Percentiles rank a stretch among this genome's conserved stretches.
These are phyloP conservation scores for Turritopsis rubra DNA, from an alignment of 30 jellyfish, hydroid and myxozoan genomes.

Conservation along the genomic window DNA sequence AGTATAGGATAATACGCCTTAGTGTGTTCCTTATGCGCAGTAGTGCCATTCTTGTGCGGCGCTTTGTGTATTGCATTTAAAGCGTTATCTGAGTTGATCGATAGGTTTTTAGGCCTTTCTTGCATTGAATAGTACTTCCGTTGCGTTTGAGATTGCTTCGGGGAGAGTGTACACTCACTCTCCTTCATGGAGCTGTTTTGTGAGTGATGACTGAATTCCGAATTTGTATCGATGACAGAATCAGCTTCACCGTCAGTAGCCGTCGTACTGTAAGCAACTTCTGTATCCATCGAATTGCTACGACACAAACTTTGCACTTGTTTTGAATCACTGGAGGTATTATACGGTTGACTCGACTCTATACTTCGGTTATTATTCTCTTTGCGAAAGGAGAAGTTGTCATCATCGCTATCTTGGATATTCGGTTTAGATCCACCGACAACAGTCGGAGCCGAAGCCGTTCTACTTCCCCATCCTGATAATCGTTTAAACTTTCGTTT, in stretches of 20 bases:
- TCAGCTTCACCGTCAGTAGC: constrained; percentile 50
- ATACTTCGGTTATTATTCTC: neutral
- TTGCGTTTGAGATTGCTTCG: neutral
- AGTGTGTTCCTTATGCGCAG: constrained; percentile 7
- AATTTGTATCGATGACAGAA: constrained; percentile 25
- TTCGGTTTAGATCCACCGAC: constrained; percentile 76
- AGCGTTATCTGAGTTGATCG: neutral
- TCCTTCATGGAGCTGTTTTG: constrained; percentile 33
- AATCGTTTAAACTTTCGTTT: constrained; percentile 65
- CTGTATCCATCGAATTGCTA: constrained; percentile 1
- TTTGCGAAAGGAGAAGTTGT: neutral
- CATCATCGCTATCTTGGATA: constrained; percentile 32
- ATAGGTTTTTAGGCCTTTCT: neutral
- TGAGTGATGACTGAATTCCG: constrained; percentile 37
- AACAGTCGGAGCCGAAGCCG: constrained; percentile 98
- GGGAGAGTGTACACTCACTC: constrained; percentile 13
- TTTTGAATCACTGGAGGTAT: neutral
- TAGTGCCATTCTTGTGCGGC: neutral
- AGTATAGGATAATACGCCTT: constrained; percentile 29
- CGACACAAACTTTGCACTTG: neutral
- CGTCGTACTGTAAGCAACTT: constrained; percentile 32
- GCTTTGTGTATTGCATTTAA: constrained; percentile 10
- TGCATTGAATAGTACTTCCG: neutral
- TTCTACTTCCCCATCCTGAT: constrained; percentile 93
- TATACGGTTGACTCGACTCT: neutral